phyloP scores from a whole-genome alignment of 2,113 vertebrate species.

The Aegotheles bennettii region DNA sequence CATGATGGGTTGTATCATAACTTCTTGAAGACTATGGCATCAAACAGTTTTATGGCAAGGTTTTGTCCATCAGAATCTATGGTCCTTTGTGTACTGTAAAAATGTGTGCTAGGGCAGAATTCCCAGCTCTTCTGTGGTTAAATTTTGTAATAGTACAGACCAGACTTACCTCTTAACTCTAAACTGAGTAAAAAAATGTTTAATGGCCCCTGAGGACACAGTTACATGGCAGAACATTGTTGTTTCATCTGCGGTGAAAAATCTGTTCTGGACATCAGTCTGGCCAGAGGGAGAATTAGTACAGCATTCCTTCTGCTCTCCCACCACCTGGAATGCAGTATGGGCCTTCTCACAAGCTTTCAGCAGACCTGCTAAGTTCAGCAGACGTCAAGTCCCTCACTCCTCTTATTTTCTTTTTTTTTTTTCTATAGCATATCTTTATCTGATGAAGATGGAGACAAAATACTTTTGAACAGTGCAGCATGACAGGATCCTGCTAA shows the following conservation, averaged over 20 bases:
- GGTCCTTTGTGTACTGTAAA: not conserved
- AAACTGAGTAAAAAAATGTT: not conserved
- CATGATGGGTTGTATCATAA: not conserved
- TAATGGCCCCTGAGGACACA: not conserved
- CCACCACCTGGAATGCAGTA: conserved; percentile 35
- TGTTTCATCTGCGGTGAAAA: not conserved
- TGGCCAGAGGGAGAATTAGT: conserved; percentile 12
- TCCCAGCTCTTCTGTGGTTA: conserved; percentile 34
- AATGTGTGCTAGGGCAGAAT: not conserved
- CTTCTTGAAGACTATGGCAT: not conserved
- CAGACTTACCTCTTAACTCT: conserved; percentile 2
- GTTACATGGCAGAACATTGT: not conserved
- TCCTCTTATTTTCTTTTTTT: not conserved
- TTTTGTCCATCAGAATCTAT: not conserved
- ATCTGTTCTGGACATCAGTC: conserved; percentile 45
- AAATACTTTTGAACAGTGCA: not conserved
- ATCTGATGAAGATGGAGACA: not conserved
- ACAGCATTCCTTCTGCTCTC: conserved; percentile 46
- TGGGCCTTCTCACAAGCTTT: conserved; percentile 15
- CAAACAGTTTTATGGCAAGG: not conserved
- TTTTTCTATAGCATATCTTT: not conserved
- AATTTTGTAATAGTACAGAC: not conserved
- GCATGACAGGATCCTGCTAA: not conserved
- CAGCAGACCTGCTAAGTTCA: conserved; percentile 8
- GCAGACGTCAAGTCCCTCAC: not conserved